Percentiles rank a stretch among this genome's conserved stretches.
These are phyloP conservation scores for Cephalopachus bancanus DNA, from an alignment of 2,797 vertebrate genomes.

Conservation along the genomic window DNA sequence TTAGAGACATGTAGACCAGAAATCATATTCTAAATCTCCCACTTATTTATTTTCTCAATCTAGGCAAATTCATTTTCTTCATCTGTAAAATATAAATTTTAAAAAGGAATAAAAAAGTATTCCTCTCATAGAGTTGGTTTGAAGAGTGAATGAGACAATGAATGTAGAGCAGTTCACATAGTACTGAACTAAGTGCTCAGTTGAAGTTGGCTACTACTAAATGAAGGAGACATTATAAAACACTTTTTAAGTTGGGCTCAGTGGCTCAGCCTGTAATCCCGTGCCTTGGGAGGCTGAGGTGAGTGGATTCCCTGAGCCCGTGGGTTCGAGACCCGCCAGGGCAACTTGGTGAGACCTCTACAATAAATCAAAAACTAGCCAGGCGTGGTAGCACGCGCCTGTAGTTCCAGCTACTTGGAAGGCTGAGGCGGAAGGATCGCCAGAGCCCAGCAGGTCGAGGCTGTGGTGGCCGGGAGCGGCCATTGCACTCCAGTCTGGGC, in stretches of 20 bases:
- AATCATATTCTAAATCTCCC: background rate
- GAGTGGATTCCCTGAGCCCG: too few species aligned
- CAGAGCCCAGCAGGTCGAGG: too few species aligned
- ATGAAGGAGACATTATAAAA: background rate
- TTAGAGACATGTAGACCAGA: background rate
- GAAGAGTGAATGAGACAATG: background rate
- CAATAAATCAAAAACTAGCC: too few species aligned
- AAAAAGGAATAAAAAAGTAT: background rate
- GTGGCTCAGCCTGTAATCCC: too few species aligned
- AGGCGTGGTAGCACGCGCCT: too few species aligned
- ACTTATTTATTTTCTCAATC: constrained; percentile 9
- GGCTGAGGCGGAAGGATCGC: too few species aligned
- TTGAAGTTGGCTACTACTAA: background rate
- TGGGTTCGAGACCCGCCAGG: too few species aligned
- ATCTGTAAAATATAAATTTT: background rate
- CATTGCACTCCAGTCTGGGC: too few species aligned
- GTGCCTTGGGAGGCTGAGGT: too few species aligned
- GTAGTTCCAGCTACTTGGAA: too few species aligned
- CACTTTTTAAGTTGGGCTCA: background rate
- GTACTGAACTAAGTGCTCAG: background rate
- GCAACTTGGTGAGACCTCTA: too few species aligned
- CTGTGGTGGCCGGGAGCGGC: too few species aligned
- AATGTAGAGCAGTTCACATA: background rate
- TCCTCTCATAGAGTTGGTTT: background rate
- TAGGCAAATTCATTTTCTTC: constrained; percentile 45